Evolutionary conservation across 2,888 invertebrate species (phyloP), one percentile per base, ranked within the genome.

Genomic region (Eilema depressum): DNA sequence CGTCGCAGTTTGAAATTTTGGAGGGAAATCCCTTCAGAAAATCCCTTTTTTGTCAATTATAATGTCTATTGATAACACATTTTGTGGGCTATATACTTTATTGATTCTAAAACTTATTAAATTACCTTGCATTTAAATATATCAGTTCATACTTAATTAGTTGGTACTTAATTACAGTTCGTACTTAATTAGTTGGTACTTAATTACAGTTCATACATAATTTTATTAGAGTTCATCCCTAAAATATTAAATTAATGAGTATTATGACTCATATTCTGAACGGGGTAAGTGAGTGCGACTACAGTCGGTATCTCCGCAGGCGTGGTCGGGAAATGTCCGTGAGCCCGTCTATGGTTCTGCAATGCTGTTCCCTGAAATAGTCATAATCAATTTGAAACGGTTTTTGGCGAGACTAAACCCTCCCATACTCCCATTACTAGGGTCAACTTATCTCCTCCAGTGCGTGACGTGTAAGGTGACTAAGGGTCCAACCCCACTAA

Each of bases 341-440:
- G 96, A 20, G 96, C 94, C 41, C 96, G 92, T 30, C 96, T 93
- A 84, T 97, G 97, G 30, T 96, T 96, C 81, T 97, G 97, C 56
- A 97, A 86, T 26, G 96, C 95, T 12, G 96, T 96, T 0, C 96
- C 96, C 92, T 95, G 86, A 8, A 88, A 88, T 37, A 41, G 47
- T n/a, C 23, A 41, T 63, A 26, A 53, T 2, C n/a, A 2, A 53
- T 53, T 53, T 53, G 53, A n/a, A 53, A 47, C 1, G 20, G 5
- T 47, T 47, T 20, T n/a, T 53, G 0, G 20, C 4, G 47, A 8
- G 20, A 20, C n/a, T 53, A 53, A 53, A 20, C n/a, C n/a, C n/a
- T 41, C 3, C 33, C 33, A 37, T 37, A 37, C 33, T 8, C 33
- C 8, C 33, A 33, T 1, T 33, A 33, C 33, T n/a, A n/a, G n/a